Evolutionary conservation across 1,140 invertebrate genomes (phyloP), one percentile per base, ranked within the genome.

Genomic region (Cyclargus thomasi): DNA sequence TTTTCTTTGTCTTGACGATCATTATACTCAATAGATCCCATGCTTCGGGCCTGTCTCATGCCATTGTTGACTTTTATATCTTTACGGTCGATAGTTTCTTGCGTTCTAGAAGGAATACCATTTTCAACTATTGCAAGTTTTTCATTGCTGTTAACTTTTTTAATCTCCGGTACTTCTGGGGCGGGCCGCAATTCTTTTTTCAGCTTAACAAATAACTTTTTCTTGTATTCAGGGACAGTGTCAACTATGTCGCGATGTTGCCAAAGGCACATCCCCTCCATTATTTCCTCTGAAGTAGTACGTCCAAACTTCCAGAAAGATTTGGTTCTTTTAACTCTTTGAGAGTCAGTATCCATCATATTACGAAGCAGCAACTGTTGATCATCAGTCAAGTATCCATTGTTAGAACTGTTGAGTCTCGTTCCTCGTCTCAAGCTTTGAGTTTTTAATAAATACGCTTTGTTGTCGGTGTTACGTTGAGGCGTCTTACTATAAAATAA

Each of bases 221-320:
- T 87, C 85, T 83, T 91, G 86, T 81, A 90, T 92, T 91, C 86
- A 20, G 90, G 89, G 21, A 91, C 74, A 76, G 93, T 92, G 90
- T 95, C 95, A 0, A 97, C 95, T 55, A 96, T 90, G 64, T 96
- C 96, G n/a, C 95, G 90, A 80, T 96, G 96, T 78, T 95, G 94
- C 96, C 96, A 96, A 16, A 97, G 83, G 0, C 95, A 94, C 96
- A 97, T 97, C 0, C 96, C 95, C 72, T 95, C 95, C 55, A 96
- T 88, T 7, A 96, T 95, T 63, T 94, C 94, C 67, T 93, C 92
- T 36, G 94, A 93, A 16, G 93, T 92, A 1, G 92, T 94, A 53
- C 94, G 92, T 53, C 95, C 93, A 75, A 97, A 96, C 74, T 95
- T 94, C 95, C 95, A 96, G 72, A 97, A 96, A 0, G 95, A 96